These are phyloP conservation scores for Sesamia nonagrioides DNA, from an alignment of 1,140 invertebrate species.

Conservation along the genomic window DNA sequence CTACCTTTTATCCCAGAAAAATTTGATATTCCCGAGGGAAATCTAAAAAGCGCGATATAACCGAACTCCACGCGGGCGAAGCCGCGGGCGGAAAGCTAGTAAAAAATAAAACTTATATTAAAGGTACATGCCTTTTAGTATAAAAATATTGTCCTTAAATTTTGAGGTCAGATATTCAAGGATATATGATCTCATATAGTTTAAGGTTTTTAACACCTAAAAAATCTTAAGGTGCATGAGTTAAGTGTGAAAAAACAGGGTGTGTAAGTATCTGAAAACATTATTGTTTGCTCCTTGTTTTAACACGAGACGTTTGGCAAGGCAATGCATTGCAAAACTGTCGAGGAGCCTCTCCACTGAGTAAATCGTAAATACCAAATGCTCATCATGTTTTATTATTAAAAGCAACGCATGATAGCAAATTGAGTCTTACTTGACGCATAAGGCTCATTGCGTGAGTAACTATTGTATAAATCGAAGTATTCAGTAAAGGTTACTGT, in stretches of 20 bases:
- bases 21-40: no score
- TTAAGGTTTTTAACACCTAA: constrained; percentile 13
- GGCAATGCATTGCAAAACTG: constrained; percentile 59
- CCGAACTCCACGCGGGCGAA: no score
- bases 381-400: constrained; percentile 28
- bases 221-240: neutral
- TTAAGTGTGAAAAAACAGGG: constrained; percentile 28
- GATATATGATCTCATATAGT: neutral
- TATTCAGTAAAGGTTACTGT: constrained; percentile 22
- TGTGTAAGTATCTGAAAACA: constrained; percentile 1
- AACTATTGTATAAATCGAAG: constrained; percentile 22
- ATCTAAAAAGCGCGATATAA: no score
- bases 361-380: constrained; percentile 36
- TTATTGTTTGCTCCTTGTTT: constrained; percentile 45
- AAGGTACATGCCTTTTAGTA: neutral
- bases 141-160: neutral
- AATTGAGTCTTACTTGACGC: constrained; percentile 1
- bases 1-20: no score
- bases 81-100: no score
- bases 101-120: neutral
- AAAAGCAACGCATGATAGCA: constrained; percentile 22
- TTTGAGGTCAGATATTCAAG: constrained; percentile 25
- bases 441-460: neutral
- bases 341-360: constrained; percentile 57
- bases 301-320: constrained; percentile 27